Percentiles rank a stretch among this genome's conserved stretches.
phyloP scores from a whole-genome alignment of 35 echinoderm and acorn worm genomes.

The Nesometra sesokonis region DNA sequence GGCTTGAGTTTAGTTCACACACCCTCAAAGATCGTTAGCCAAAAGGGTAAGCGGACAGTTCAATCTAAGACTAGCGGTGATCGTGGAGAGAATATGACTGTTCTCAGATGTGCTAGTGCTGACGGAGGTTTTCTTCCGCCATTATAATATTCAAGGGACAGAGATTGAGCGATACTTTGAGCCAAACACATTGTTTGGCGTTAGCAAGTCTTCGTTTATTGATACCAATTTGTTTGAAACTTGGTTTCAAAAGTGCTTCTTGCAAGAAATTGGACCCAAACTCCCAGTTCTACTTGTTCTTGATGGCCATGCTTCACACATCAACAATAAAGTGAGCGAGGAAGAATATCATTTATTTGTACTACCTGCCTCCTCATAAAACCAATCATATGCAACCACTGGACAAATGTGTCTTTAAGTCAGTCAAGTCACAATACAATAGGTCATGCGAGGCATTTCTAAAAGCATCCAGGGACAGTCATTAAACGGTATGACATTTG shows the following conservation, averaged over 20 bases:
- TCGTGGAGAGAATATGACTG: conserved; percentile 44
- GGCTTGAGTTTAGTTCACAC: conserved; percentile 13
- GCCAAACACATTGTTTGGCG: conserved; percentile 24
- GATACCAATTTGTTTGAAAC: conserved; percentile 33
- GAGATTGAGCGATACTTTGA: too few species aligned
- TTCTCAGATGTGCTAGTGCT: conserved; percentile 19
- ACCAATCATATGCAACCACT: not conserved
- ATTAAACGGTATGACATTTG: not conserved
- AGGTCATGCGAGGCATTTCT: not conserved
- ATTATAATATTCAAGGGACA: not conserved
- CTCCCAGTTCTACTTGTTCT: conserved; percentile 12
- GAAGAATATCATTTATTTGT: not conserved
- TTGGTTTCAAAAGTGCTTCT: conserved; percentile 30
- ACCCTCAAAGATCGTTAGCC: conserved; percentile 6
- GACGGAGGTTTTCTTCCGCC: conserved; percentile 8
- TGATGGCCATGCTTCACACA: conserved; percentile 27
- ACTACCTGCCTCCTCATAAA: not conserved
- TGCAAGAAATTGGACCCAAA: conserved; percentile 7
- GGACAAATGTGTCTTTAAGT: not conserved
- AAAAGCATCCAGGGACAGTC: not conserved
- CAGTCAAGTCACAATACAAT: not conserved
- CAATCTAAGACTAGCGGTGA: conserved; percentile 29
- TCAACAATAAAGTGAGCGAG: not conserved
- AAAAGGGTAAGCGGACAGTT: conserved; percentile 23
- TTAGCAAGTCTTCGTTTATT: conserved; percentile 20